Evolutionary conservation across 1,140 invertebrate genomes (phyloP), one percentile per base, ranked within the genome.

Genomic region (Lasioglossum baleicum): DNA sequence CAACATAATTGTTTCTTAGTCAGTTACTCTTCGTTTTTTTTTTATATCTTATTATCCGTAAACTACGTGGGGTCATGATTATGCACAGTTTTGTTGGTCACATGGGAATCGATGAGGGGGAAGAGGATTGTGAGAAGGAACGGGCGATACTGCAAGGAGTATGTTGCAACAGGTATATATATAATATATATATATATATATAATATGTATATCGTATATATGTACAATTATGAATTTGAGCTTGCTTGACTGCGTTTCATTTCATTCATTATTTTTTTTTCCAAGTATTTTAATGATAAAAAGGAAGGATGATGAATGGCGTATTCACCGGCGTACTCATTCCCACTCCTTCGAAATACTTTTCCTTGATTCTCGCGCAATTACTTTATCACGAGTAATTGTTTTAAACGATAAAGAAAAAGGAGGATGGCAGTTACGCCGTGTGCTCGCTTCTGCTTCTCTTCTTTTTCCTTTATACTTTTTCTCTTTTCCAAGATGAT

Each of bases 1-100:
- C 92, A 93, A 93, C 92, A 92, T 93, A 93, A 93, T 93, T 92
- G 91, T 93, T 53, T 92, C 88, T 92, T 93, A 93, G 88, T 91
- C 90, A 92, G 91, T 93, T 92, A 92, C 89, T 92, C 68, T 73
- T 91, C 88, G 91, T 90, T 88, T 67, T 71, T 91, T 67, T 71
- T n/a, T n/a, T n/a, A n/a, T 91, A 58, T n/a, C 65, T 67, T 67
- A 67, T 44, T 91, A 87, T 87, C 86, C 81, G 81, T 91, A 90
- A 91, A 88, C 90, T 92, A 92, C 90, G 82, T 84, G 51, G 10
- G 90, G 90, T 92, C 88, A 92, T 93, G 92, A 93, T 93, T 93
- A 93, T 93, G 92, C 92, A 93, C 91, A 93, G 85, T 67, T 64
- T 58, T 92, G 88, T 92, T 92, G 92, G 91, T 93, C 91, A 91